These are phyloP conservation scores for Clarias macrocephalus DNA, from an alignment of 2,113 vertebrate species.

Conservation along the genomic window DNA sequence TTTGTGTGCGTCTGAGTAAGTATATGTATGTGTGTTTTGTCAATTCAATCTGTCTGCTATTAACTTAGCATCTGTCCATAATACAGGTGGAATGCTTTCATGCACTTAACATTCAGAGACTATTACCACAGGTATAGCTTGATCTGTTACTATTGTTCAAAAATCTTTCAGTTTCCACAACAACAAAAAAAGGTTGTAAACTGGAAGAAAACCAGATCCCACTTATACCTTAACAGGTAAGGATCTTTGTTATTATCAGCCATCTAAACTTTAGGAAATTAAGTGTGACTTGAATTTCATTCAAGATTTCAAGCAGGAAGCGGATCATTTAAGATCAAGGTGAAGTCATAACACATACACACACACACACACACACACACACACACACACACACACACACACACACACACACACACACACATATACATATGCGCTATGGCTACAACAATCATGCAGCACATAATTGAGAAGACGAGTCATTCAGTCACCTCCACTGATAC, in stretches of 20 bases:
- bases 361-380: slow-evolving; percentile 26
- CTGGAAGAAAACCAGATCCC: slow-evolving; percentile 14
- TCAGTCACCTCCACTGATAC: slow-evolving; percentile 35
- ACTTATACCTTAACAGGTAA: not conserved
- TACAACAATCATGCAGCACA: slow-evolving; percentile 2
- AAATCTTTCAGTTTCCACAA: slow-evolving; percentile 24
- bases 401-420: slow-evolving; percentile 23
- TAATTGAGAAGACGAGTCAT: slow-evolving; percentile 40
- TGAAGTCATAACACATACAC: slow-evolving; percentile 22
- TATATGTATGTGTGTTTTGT: slow-evolving; percentile 24
- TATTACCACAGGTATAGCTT: slow-evolving; percentile 20
- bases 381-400: slow-evolving; percentile 17
- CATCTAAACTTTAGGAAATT: slow-evolving; percentile 23
- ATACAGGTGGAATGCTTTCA: slow-evolving; percentile 53
- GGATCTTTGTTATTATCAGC: slow-evolving; percentile 15
- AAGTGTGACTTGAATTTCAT: not conserved
- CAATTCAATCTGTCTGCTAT: slow-evolving; percentile 40
- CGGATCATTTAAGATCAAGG: slow-evolving; percentile 21
- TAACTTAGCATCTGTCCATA: slow-evolving; percentile 45
- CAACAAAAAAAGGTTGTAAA: not conserved
- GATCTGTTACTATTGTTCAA: slow-evolving; percentile 33
- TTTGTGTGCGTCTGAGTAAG: not conserved
- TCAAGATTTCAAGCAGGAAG: slow-evolving; percentile 15
- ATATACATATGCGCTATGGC: not conserved
- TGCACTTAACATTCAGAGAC: slow-evolving; percentile 17